A percentile compares a stretch with the other conserved stretches of the same genome.
Evolutionary conservation across 2,797 vertebrate genomes (phyloP).

Genomic region (Melanotaenia pygmaea): DNA sequence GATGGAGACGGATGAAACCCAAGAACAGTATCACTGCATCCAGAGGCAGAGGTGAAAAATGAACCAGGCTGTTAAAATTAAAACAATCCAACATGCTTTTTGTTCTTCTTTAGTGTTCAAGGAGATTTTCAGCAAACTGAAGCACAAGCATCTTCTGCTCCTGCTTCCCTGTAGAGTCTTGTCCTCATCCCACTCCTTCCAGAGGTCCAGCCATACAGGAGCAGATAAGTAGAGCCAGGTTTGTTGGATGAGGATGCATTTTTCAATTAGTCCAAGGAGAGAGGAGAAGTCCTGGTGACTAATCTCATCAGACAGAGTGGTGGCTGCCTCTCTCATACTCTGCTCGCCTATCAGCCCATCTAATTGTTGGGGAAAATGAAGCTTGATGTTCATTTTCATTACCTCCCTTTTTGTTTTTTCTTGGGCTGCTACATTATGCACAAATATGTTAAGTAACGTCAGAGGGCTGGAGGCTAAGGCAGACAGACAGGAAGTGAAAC

Average conservation of each 20-base stretch:
- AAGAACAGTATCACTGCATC: conserved; percentile 58
- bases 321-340: conserved; percentile 53
- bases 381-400: conserved; percentile 64
- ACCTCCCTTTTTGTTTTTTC: conserved; percentile 70
- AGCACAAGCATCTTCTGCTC: conserved; percentile 17
- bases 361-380: conserved; percentile 73
- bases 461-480: no score
- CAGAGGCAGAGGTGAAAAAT: conserved; percentile 41
- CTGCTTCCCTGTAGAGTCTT: background rate
- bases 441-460: conserved; percentile 17
- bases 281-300: conserved; percentile 78
- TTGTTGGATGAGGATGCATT: conserved; percentile 73
- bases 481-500: no score
- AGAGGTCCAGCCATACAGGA: conserved; percentile 40
- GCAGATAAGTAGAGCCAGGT: conserved; percentile 77
- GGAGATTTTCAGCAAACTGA: conserved; percentile 49
- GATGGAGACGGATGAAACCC: conserved; percentile 51
- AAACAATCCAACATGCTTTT: conserved; percentile 4
- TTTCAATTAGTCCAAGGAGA: conserved; percentile 77
- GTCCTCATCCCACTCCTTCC: conserved; percentile 3
- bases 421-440: background rate
- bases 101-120: conserved; percentile 39
- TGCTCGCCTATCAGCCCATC: conserved; percentile 76
- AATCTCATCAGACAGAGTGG: conserved; percentile 79
- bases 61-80: conserved; percentile 29